Base-by-base conservation (phyloP, 2,888 invertebrate species). In the Hybos culiciformis region DNA sequence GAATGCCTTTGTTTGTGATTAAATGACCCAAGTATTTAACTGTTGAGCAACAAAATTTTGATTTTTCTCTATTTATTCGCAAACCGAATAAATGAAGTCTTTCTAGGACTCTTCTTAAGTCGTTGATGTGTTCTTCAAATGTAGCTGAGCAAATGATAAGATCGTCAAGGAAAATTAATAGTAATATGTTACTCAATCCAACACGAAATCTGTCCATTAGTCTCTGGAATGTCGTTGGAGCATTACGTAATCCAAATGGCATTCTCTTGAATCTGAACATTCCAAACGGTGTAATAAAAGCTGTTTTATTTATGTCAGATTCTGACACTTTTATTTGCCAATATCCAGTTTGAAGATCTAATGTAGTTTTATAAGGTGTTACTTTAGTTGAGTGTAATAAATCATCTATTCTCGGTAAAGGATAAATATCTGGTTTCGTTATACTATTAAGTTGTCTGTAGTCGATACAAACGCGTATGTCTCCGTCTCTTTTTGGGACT, bases 181-280 rank as follows among this genome's bases (percentile, higher is more conserved):
- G 21, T 0, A 55, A 14, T 5, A 18, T 36, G 7, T 5, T 15
- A n/a, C 24, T 11, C 11, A 41, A 12, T 12, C 38, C 41, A 11
- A 21, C 40, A 17, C 41, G 31, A 20, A 45, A 45, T 26, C 15
- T 21, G 17, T 47, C 44, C 29, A 47, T 45, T 19, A 42, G 3
- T 5, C 47, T 33, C 19, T 45, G 45, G 14, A 46, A 59, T 0
- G 55, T 57, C 0, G 56, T 53, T 0, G 55, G 54, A 2, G 57
- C 56, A 32, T 56, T 59, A 1, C 51, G 44, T 1, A 58, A 39
- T 2, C 57, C 57, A 37, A 57, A 57, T 2, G 57, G 54, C 58
- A 61, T 59, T 19, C 59, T 37, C 1, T 46, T 47, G 36, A 57
- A 61, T 9, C 38, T 38, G 40, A 50, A 54, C 4, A 54, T 51